phyloP scores from a whole-genome alignment of 2,888 invertebrate species.

The Cryptus armator region DNA sequence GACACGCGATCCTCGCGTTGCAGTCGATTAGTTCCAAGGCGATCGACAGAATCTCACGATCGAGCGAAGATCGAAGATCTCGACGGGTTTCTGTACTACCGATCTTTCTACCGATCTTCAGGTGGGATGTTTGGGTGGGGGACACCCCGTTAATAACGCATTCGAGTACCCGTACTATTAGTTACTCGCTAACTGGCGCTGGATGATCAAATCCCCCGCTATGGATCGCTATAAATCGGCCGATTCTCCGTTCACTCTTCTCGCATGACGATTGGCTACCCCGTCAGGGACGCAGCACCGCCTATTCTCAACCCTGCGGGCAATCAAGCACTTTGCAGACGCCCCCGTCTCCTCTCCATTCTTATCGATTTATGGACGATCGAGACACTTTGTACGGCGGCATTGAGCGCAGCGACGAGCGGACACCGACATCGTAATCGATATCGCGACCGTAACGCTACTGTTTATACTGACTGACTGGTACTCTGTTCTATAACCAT shows the following conservation, averaged over 20 bases:
- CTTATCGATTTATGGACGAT: conserved; percentile 19
- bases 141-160: not conserved
- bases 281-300: conserved; percentile 69
- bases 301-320: conserved; percentile 59
- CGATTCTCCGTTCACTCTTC: conserved; percentile 43
- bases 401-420: not conserved
- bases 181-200: not conserved
- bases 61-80: conserved; percentile 5
- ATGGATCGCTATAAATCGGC: conserved; percentile 18
- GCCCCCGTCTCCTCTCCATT: conserved; percentile 44
- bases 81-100: not conserved
- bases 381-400: not conserved
- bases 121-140: not conserved
- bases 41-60: not conserved
- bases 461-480: not conserved
- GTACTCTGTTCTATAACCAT: not conserved
- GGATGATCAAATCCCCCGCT: conserved; percentile 47
- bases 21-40: conserved; percentile 17
- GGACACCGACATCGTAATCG: not conserved
- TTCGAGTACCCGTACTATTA: not conserved
- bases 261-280: conserved; percentile 67
- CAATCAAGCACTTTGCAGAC: conserved; percentile 33
- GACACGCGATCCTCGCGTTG: conserved; percentile 13
- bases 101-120: not conserved
- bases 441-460: not conserved